Evolutionary conservation across 2,113 vertebrate genomes (phyloP).

Genomic region (Burhinus bistriatus): DNA sequence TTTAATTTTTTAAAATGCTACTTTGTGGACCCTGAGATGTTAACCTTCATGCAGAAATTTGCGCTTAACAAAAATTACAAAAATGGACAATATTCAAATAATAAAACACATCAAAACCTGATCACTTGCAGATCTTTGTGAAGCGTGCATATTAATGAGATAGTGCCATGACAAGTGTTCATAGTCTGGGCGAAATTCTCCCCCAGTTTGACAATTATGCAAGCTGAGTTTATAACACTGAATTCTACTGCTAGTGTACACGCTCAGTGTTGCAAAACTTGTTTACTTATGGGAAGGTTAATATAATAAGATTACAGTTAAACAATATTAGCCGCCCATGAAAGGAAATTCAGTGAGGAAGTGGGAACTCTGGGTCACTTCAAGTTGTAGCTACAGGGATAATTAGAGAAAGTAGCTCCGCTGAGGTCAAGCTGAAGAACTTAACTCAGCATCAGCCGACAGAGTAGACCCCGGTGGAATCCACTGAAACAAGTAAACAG

Average conservation of each 20-base stretch:
- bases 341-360: neutral
- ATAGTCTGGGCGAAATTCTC: neutral
- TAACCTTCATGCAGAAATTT: neutral
- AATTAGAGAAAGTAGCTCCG: neutral
- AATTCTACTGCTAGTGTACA: neutral
- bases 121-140: neutral
- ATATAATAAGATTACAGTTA: neutral
- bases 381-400: neutral
- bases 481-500: neutral
- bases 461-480: neutral
- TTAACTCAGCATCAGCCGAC: neutral
- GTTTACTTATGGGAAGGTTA: neutral
- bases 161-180: neutral
- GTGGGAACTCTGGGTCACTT: neutral
- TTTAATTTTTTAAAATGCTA: neutral
- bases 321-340: neutral
- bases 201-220: neutral
- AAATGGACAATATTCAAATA: neutral
- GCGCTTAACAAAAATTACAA: neutral
- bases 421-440: neutral
- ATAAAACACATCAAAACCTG: neutral
- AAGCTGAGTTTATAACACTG: neutral
- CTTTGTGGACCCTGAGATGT: conserved; percentile 15
- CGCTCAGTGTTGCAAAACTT: neutral
- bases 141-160: neutral